Percentiles rank a stretch among this genome's conserved stretches.
phyloP scores from a whole-genome alignment of 2,888 invertebrate species.

The Synanthedon formicaeformis region DNA sequence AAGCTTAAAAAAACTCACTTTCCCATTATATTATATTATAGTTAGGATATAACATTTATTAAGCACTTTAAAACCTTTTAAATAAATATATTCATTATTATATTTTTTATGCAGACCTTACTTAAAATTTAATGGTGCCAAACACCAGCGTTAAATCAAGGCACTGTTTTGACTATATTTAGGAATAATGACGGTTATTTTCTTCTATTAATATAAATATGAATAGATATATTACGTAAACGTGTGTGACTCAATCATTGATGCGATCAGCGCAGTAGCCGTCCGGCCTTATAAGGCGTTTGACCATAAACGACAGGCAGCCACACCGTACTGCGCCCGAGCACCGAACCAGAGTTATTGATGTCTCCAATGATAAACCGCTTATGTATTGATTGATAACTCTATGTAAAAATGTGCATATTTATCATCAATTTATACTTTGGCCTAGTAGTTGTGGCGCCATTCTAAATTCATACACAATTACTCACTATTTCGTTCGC shows the following conservation, averaged over 20 bases:
- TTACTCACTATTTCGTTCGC: too few relatives aligned
- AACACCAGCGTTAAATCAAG: too few relatives aligned
- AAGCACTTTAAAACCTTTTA: too few relatives aligned
- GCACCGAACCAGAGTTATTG: slow-evolving; percentile 8
- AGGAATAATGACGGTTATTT: too few relatives aligned
- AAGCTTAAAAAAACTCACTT: too few relatives aligned
- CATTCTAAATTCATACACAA: not conserved
- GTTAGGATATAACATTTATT: too few relatives aligned
- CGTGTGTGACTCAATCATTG: slow-evolving; percentile 8
- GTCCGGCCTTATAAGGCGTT: slow-evolving; percentile 12
- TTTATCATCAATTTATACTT: not conserved
- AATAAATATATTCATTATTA: too few relatives aligned
- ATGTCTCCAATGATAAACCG: slow-evolving; percentile 6
- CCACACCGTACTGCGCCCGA: not conserved
- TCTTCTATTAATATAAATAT: not conserved
- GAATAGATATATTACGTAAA: slow-evolving; percentile 1
- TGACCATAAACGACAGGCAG: slow-evolving; percentile 10
- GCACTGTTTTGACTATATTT: slow-evolving; percentile 10
- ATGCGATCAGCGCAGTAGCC: slow-evolving; percentile 5
- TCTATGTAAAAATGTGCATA: slow-evolving; percentile 2
- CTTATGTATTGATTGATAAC: slow-evolving; percentile 6
- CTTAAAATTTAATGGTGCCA: too few relatives aligned
- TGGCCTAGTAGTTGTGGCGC: not conserved
- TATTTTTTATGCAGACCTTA: too few relatives aligned
- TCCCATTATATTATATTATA: too few relatives aligned